Evolutionary conservation across 2,113 vertebrate species (phyloP).

Genomic region (Numida meleagris): DNA sequence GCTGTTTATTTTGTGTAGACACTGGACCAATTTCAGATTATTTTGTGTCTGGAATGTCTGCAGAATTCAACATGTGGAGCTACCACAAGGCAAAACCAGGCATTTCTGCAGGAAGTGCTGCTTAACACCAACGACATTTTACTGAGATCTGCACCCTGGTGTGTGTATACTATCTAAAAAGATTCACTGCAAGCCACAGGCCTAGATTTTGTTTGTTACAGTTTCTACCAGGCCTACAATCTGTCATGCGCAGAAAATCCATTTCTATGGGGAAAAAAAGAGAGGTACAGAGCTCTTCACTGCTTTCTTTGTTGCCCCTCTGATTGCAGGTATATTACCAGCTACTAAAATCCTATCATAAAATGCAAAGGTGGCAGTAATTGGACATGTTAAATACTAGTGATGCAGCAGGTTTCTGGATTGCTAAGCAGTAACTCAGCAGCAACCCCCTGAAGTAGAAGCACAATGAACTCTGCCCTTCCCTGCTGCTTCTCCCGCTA

Average conservation of each 20-base stretch:
- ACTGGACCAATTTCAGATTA: conserved; percentile 13
- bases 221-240: neutral
- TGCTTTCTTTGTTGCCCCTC: neutral
- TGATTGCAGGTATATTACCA: neutral
- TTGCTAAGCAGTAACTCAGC: conserved; percentile 25
- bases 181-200: neutral
- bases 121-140: neutral
- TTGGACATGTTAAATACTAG: conserved; percentile 20
- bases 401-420: conserved; percentile 9
- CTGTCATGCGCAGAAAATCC: conserved; percentile 11
- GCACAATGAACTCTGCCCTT: neutral
- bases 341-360: conserved; percentile 25
- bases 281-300: neutral
- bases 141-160: neutral
- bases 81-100: conserved; percentile 10
- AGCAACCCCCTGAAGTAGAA: conserved; percentile 36
- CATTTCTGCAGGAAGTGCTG: neutral
- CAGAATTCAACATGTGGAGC: neutral
- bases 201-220: neutral
- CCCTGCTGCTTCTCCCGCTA: conserved; percentile 22
- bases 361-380: conserved; percentile 28
- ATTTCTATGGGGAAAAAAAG: neutral
- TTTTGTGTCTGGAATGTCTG: conserved; percentile 30
- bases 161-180: neutral
- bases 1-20: neutral